phyloP scores from a whole-genome alignment of 2,113 vertebrate species.

The zebrafish (Danio rerio) region GRCz12tu NC_133193.1:19016001-19016500 shows the following conservation, averaged over 20 bases:
- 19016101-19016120: conserved; percentile 21
- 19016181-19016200: conserved; percentile 75
- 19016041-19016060: neutral
- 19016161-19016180: conserved; percentile 74
- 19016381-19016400: conserved; percentile 68
- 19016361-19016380: conserved; percentile 70
- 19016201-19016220: conserved; percentile 82
- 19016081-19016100: neutral
- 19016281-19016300: neutral
- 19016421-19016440: conserved; percentile 78
- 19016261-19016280: neutral
- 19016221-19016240: neutral
- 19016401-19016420: conserved; percentile 71
- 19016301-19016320: neutral
- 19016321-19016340: conserved; percentile 46
- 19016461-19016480: neutral
- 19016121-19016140: conserved; percentile 79
- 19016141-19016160: conserved; percentile 78
- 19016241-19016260: neutral
- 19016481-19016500: no score
- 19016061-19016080: neutral
- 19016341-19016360: conserved; percentile 87
- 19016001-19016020: conserved; percentile 74
- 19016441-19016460: neutral
- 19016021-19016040: conserved; percentile 83